These are phyloP conservation scores for Sinella curviseta DNA, from an alignment of 1,140 invertebrate species.

Conservation along the genomic window DNA sequence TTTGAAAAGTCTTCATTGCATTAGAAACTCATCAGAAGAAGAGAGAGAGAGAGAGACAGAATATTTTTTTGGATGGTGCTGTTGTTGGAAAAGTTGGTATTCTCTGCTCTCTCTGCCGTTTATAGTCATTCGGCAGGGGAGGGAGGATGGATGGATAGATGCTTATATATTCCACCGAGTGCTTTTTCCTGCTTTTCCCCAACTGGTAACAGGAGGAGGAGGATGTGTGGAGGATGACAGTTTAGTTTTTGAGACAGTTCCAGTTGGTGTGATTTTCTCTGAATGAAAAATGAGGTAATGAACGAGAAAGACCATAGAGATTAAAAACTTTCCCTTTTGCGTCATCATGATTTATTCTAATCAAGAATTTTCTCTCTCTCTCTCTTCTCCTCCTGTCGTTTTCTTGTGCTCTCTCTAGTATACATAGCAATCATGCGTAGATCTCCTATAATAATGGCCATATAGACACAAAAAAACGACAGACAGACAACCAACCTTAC, in stretches of 20 bases:
- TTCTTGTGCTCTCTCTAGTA: no score
- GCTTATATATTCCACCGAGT: no score
- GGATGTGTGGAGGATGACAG: slow-evolving; percentile 10
- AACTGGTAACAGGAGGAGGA: background rate
- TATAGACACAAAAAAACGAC: no score
- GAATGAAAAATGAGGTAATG: slow-evolving; percentile 45
- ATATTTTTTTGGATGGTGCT: no score
- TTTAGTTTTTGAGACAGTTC: slow-evolving; percentile 13
- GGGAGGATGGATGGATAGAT: no score
- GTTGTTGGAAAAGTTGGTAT: no score
- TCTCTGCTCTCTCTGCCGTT: no score
- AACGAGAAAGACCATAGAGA: slow-evolving; percentile 44
- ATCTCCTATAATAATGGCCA: no score
- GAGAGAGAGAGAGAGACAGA: no score
- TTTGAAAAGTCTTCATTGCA: background rate
- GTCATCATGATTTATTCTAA: slow-evolving; percentile 44
- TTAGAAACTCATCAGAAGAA: background rate
- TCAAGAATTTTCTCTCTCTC: slow-evolving; percentile 38
- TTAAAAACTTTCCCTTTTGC: slow-evolving; percentile 41
- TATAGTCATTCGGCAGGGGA: no score
- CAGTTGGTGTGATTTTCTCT: slow-evolving; percentile 30
- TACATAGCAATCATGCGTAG: background rate
- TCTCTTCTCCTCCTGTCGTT: no score
- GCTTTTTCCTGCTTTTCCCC: background rate
- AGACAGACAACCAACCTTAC: no score